phyloP scores from a whole-genome alignment of 2,797 vertebrate species.

The Myotis planiceps region DNA sequence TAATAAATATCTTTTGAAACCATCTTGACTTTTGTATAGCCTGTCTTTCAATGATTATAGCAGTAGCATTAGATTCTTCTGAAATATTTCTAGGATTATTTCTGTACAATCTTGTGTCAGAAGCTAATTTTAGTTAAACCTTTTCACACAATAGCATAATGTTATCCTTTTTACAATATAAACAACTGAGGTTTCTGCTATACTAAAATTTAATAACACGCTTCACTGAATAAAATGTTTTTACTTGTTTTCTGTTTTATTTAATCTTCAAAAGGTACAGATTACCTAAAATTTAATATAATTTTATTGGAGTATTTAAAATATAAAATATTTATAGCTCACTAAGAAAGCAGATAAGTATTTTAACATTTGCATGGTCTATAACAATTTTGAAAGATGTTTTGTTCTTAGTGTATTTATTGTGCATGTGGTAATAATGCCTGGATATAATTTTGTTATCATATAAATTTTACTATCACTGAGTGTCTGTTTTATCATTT shows the following conservation, averaged over 20 bases:
- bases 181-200: slow-evolving; percentile 53
- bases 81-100: slow-evolving; percentile 49
- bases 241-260: slow-evolving; percentile 73
- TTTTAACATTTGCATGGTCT: not conserved
- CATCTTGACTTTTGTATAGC: not conserved
- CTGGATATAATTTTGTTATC: slow-evolving; percentile 55
- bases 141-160: slow-evolving; percentile 47
- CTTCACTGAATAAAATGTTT: slow-evolving; percentile 71
- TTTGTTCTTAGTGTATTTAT: slow-evolving; percentile 33
- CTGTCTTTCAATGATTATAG: slow-evolving; percentile 10
- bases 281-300: slow-evolving; percentile 68
- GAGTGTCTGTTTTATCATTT: slow-evolving; percentile 54
- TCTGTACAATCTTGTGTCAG: not conserved
- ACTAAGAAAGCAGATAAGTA: not conserved
- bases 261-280: slow-evolving; percentile 69
- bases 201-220: slow-evolving; percentile 71
- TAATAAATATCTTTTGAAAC: not conserved
- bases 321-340: slow-evolving; percentile 57
- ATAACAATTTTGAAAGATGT: slow-evolving; percentile 24
- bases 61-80: not conserved
- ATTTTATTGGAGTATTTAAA: not conserved
- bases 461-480: slow-evolving; percentile 60
- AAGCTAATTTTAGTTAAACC: slow-evolving; percentile 67
- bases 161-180: slow-evolving; percentile 31
- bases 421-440: not conserved